Percentiles rank a stretch among this genome's conserved stretches.
Conservation (phyloP, 1,140 invertebrate species). For the Proctacanthus coquilletti region DNA sequence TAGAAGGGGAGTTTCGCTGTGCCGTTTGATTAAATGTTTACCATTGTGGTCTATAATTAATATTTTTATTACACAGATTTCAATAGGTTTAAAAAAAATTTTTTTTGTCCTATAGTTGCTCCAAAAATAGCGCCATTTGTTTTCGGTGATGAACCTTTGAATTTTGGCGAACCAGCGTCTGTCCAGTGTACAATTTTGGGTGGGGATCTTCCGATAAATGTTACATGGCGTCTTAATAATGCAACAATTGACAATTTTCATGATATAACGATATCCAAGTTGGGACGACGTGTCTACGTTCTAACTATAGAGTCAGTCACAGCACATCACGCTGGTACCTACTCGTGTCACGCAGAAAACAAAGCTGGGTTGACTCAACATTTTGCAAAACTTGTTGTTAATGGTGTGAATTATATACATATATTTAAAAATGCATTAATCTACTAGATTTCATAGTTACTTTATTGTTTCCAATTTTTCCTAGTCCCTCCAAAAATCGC, state of each 20-base stretch:
- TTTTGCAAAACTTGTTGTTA: slow-evolving; percentile 51
- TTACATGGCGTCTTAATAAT: slow-evolving; percentile 51
- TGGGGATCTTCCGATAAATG: slow-evolving; percentile 49
- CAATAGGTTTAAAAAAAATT: slow-evolving; percentile 8
- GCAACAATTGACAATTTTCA: slow-evolving; percentile 27
- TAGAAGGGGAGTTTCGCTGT: not conserved
- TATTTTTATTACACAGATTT: slow-evolving; percentile 19
- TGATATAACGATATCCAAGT: slow-evolving; percentile 40
- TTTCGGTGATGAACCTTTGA: slow-evolving; percentile 47
- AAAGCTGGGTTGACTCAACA: slow-evolving; percentile 47
- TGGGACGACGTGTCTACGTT: slow-evolving; percentile 33
- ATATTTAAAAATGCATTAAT: slow-evolving; percentile 18
- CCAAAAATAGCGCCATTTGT: slow-evolving; percentile 53
- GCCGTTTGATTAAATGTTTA: not conserved
- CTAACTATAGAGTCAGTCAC: slow-evolving; percentile 32
- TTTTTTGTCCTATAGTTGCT: slow-evolving; percentile 33
- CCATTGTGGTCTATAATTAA: slow-evolving; percentile 10
- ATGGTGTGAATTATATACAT: no score
- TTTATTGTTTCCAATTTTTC: slow-evolving; percentile 8
- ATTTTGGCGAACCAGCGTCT: slow-evolving; percentile 55
- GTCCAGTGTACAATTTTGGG: slow-evolving; percentile 55
- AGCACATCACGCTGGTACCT: slow-evolving; percentile 40
- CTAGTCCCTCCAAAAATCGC: slow-evolving; percentile 48
- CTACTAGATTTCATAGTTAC: slow-evolving; percentile 5
- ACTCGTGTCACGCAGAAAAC: slow-evolving; percentile 51